Evolutionary conservation across 2,797 vertebrate species (phyloP), one percentile per base, ranked within the genome.

Genomic region (Numenius phaeopus): DNA sequence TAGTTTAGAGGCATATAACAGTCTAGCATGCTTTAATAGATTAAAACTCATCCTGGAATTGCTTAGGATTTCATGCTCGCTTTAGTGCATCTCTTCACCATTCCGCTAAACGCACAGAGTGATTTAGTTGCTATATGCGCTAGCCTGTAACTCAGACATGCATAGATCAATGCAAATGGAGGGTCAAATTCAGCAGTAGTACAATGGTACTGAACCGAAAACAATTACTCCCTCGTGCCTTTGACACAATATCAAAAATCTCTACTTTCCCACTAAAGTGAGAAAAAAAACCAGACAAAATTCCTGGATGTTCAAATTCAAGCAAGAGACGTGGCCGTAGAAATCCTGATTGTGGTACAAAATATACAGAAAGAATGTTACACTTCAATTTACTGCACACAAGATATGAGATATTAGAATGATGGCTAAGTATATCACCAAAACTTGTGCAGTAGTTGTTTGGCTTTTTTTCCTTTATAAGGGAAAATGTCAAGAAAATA

Each of bases 401-500:
- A 55, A 89, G 61, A 71, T 65, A 59, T 26, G 67, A 70, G 26
- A 9, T 71, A 49, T 85, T 72, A 81, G 58, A 75, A 71, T 37
- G 71, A 72, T 70, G 15, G 23, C 62, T 19, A 77, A 73, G 59
- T 66, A 8, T 57, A 47, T 85, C 44, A 82, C 59, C 24, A 52
- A 61, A 77, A 83, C 67, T 80, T 81, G 42, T 87, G 46, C 79
- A 64, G 52, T 86, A 67, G 5, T 80, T 95, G 23, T 73, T 92
- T 44, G 46, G 7, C 3, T 20, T 90, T 94, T 94, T 87, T 93
- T 64, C 49, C 78, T 95, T 91, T 92, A 71, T 70, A 87, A 73
- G 95, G 83, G 65, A 93, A 95, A 95, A 93, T 70, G 81, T 80
- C 61, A 87, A 72, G 65, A 65, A 86, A 95, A 96, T 92, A 87